Percentiles rank a stretch among this genome's conserved stretches.
phyloP scores from a whole-genome alignment of 2,888 invertebrate genomes.

The Drepana falcataria region DNA sequence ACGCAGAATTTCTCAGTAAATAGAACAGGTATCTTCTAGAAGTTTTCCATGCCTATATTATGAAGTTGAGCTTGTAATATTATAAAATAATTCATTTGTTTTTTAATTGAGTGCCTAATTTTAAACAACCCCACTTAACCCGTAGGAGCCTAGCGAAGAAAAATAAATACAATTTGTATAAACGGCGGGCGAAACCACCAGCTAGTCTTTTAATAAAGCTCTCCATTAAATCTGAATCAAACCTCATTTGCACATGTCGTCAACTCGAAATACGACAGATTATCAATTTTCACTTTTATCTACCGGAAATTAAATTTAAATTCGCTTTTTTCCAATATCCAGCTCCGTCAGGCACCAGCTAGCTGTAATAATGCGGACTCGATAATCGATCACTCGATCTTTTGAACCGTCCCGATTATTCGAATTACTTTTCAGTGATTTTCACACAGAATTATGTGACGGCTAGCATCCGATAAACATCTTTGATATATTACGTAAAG shows the following conservation, averaged over 20 bases:
- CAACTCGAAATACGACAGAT: neutral
- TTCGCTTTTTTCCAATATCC: constrained; percentile 4
- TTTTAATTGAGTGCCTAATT: too few relatives aligned
- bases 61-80: too few relatives aligned
- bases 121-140: too few relatives aligned
- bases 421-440: constrained; percentile 6
- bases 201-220: neutral
- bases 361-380: constrained; percentile 11
- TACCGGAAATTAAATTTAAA: constrained; percentile 13
- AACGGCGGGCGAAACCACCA: too few relatives aligned
- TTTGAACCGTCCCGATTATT: constrained; percentile 4
- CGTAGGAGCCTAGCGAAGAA: too few relatives aligned
- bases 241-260: neutral
- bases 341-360: neutral
- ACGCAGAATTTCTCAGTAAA: too few relatives aligned
- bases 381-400: neutral
- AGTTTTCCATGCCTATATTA: too few relatives aligned
- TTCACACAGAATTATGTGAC: neutral
- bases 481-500: neutral
- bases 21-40: too few relatives aligned
- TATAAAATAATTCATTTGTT: too few relatives aligned
- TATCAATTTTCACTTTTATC: constrained; percentile 13
- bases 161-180: neutral
- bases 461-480: neutral
- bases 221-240: neutral